phyloP scores from a whole-genome alignment of 2,888 invertebrate species.

The Leucoma salicis region DNA sequence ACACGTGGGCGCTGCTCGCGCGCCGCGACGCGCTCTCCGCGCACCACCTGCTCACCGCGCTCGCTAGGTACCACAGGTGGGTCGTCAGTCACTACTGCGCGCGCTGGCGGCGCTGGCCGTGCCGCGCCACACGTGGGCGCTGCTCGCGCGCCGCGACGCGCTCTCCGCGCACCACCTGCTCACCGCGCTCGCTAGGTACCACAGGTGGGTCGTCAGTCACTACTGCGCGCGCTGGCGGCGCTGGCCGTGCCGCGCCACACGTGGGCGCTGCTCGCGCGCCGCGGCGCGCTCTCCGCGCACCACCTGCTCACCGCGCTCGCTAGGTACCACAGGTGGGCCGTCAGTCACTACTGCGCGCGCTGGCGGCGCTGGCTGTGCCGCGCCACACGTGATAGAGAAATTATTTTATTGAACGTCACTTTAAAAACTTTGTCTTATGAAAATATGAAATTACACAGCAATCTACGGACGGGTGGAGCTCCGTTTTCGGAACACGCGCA shows the following conservation, averaged over 20 bases:
- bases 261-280: constrained; percentile 73
- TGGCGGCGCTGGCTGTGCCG: constrained; percentile 90
- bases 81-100: constrained; percentile 68
- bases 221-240: constrained; percentile 92
- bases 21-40: constrained; percentile 64
- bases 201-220: constrained; percentile 71
- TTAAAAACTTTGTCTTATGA: no score
- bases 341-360: constrained; percentile 87
- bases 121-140: constrained; percentile 86
- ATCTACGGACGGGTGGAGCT: constrained; percentile 86
- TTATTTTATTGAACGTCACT: no score
- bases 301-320: constrained; percentile 84
- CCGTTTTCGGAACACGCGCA: constrained; percentile 76
- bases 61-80: constrained; percentile 86
- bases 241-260: constrained; percentile 89
- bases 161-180: constrained; percentile 65
- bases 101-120: constrained; percentile 93
- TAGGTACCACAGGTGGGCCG: constrained; percentile 84
- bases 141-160: constrained; percentile 64
- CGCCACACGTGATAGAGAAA: constrained; percentile 89
- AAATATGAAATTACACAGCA: no score
- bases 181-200: constrained; percentile 87
- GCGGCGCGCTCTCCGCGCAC: constrained; percentile 65
- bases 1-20: constrained; percentile 85
- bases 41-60: constrained; percentile 79